phyloP scores from a whole-genome alignment of 2,888 invertebrate species.

The Perdita meconis region DNA sequence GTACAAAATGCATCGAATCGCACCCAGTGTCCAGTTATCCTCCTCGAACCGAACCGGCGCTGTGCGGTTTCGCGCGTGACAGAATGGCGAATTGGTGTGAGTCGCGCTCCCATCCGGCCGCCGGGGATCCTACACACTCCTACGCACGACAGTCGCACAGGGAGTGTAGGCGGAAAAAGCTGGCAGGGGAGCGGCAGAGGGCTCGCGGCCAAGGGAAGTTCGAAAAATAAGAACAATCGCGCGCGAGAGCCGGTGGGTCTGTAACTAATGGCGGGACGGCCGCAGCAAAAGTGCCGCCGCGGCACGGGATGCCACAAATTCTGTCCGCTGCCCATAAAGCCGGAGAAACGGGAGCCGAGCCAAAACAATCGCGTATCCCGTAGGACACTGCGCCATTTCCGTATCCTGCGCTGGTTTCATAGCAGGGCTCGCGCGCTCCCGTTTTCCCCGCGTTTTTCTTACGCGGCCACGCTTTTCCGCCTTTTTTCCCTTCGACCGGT shows the following conservation, averaged over 20 bases:
- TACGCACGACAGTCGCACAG: conserved; percentile 8
- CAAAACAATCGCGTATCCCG: conserved; percentile 74
- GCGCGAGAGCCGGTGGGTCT: conserved; percentile 55
- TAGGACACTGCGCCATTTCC: conserved; percentile 70
- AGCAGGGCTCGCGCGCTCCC: not conserved
- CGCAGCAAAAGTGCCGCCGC: conserved; percentile 66
- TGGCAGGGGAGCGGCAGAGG: conserved; percentile 27
- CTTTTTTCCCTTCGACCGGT: conserved; percentile 24
- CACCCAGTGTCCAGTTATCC: no score
- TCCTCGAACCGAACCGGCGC: no score
- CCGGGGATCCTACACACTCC: not conserved
- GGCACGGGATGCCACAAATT: conserved; percentile 72
- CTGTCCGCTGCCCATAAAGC: conserved; percentile 70
- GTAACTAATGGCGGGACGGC: conserved; percentile 71
- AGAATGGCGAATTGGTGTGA: no score
- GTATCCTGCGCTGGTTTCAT: conserved; percentile 54
- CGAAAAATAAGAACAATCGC: conserved; percentile 68
- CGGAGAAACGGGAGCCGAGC: conserved; percentile 71
- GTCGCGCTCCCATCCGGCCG: not conserved
- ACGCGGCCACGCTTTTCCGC: conserved; percentile 22
- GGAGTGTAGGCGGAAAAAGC: conserved; percentile 37
- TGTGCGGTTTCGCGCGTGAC: no score
- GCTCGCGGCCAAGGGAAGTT: conserved; percentile 48
- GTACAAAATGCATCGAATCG: not conserved
- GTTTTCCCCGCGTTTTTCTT: conserved; percentile 25